These are phyloP conservation scores for Charadrius vociferus DNA, from an alignment of 2,113 vertebrate genomes.

Conservation along the genomic window DNA sequence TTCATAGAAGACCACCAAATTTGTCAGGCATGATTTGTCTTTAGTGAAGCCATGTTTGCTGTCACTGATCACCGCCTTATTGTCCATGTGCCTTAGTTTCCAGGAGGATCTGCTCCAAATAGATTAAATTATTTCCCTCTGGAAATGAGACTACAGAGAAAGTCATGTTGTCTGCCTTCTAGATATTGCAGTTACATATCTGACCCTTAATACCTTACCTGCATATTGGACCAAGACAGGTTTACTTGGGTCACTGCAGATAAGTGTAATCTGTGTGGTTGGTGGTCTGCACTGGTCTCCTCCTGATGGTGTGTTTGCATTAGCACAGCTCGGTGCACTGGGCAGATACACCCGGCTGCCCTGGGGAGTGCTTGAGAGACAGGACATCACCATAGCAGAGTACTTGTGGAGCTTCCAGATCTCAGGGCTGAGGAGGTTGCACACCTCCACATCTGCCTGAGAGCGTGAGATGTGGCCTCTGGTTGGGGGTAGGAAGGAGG, in stretches of 20 bases:
- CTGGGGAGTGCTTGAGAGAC: neutral
- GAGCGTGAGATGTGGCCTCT: rapidly evolving
- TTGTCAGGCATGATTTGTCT: neutral
- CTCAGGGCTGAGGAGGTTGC: neutral
- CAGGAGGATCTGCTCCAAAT: neutral
- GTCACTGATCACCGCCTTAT: neutral
- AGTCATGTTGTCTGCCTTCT: neutral
- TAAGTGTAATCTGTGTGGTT: neutral
- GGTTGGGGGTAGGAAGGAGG: neutral
- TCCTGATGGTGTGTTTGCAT: neutral
- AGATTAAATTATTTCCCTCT: neutral
- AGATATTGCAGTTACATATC: neutral
- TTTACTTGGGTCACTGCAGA: neutral
- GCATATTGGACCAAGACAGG: neutral
- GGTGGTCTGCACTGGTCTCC: neutral
- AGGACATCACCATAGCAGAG: neutral
- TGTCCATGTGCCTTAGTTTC: neutral
- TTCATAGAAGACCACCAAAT: neutral
- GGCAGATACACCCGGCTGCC: neutral
- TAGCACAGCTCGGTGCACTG: neutral
- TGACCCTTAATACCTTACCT: neutral
- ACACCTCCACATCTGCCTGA: neutral
- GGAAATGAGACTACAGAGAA: neutral
- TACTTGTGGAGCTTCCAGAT: neutral
- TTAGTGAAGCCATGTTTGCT: neutral